Evolutionary conservation across 2,113 vertebrate genomes (phyloP).

Genomic region (Mesocricetus auratus): DNA sequence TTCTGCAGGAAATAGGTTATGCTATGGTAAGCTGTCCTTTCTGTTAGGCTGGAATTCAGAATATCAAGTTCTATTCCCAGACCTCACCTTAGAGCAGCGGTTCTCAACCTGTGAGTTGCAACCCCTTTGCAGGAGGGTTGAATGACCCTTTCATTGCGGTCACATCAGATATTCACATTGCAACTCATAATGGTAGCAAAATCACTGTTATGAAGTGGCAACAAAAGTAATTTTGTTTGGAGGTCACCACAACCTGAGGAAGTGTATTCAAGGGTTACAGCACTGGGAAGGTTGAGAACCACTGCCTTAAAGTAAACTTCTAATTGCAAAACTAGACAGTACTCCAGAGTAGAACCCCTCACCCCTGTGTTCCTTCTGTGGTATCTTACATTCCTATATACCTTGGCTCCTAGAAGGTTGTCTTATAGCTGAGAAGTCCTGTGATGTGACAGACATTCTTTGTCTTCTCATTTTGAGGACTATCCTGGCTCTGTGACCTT

Average conservation of each 20-base stretch:
- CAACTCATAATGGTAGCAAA: background rate
- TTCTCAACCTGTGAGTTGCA: background rate
- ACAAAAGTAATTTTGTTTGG: background rate
- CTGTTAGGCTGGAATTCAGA: background rate
- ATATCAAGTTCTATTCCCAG: background rate
- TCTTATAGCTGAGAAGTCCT: background rate
- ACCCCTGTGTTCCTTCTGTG: background rate
- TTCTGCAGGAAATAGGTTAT: background rate
- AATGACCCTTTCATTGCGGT: background rate
- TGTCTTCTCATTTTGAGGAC: background rate
- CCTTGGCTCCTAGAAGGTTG: background rate
- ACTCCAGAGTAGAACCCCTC: background rate
- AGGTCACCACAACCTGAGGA: background rate
- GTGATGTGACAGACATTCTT: background rate
- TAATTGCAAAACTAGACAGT: background rate
- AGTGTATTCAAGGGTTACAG: background rate
- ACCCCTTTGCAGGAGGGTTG: background rate
- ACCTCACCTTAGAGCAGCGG: background rate
- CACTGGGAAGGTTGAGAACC: background rate
- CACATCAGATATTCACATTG: background rate
- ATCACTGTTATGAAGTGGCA: background rate
- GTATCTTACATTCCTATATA: background rate
- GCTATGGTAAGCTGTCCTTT: background rate
- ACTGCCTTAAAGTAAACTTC: background rate
- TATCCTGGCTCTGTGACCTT: background rate